phyloP scores from a whole-genome alignment of 2,888 invertebrate species.

The Slavum lentiscoides region DNA sequence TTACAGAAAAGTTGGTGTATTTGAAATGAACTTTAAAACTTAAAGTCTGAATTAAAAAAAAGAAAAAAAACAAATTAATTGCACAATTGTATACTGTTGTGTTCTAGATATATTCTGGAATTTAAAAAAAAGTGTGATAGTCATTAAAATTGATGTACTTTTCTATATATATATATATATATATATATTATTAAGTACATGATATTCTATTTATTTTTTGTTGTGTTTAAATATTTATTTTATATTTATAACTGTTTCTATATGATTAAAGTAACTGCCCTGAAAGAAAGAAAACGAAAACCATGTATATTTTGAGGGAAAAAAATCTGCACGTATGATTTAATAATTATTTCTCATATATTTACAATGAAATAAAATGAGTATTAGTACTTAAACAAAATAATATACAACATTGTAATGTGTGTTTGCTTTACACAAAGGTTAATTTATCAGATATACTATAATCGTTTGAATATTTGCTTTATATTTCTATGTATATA shows the following conservation, averaged over 20 bases:
- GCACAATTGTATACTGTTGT: slow-evolving; percentile 34
- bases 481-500: not conserved
- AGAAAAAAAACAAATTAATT: slow-evolving; percentile 14
- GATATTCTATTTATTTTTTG: slow-evolving; percentile 35
- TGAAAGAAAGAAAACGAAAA: not conserved
- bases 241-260: slow-evolving; percentile 32
- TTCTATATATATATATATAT: not conserved
- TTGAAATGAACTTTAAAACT: slow-evolving; percentile 30
- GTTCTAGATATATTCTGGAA: slow-evolving; percentile 15
- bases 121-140: slow-evolving; percentile 44
- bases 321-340: slow-evolving; percentile 17
- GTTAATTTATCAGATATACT: not conserved
- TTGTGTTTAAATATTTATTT: slow-evolving; percentile 45
- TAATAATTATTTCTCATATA: slow-evolving; percentile 14
- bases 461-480: slow-evolving; percentile 1
- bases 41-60: slow-evolving; percentile 41
- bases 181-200: slow-evolving; percentile 2
- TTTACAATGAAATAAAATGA: slow-evolving; percentile 5
- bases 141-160: slow-evolving; percentile 27
- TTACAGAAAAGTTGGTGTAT: slow-evolving; percentile 17
- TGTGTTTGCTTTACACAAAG: not conserved
- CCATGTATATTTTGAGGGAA: slow-evolving; percentile 4
- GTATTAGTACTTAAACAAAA: not conserved
- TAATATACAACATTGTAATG: too few species aligned
- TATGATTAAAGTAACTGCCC: slow-evolving; percentile 41